These are phyloP conservation scores for Pocota personata DNA, from an alignment of 2,888 invertebrate genomes.

Conservation along the genomic window DNA sequence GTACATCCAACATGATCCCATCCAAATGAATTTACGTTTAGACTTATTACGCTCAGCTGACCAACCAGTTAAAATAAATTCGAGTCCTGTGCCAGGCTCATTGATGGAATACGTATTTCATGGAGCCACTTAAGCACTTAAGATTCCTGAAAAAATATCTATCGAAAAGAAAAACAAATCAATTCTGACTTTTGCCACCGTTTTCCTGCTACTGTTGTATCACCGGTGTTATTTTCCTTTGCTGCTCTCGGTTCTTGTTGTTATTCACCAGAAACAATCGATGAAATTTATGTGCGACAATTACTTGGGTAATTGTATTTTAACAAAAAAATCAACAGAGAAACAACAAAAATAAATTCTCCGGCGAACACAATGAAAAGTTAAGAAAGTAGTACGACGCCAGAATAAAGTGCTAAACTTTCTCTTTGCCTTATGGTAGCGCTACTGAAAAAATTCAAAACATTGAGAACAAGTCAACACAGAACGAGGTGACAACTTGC, in stretches of 20 bases:
- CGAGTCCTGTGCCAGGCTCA: no score
- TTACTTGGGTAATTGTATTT: constrained; percentile 68
- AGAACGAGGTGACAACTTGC: constrained; percentile 70
- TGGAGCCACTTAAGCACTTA: constrained; percentile 27
- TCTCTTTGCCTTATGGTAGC: constrained; percentile 34
- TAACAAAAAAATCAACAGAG: constrained; percentile 49
- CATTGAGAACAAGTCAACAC: constrained; percentile 6
- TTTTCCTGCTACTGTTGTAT: not conserved
- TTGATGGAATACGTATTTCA: not conserved
- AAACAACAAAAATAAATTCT: constrained; percentile 58
- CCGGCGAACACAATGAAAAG: constrained; percentile 55
- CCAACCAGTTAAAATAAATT: no score
- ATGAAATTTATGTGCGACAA: constrained; percentile 61
- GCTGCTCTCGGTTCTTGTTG: constrained; percentile 15
- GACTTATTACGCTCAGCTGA: no score
- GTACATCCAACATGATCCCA: no score
- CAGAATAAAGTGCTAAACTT: constrained; percentile 70
- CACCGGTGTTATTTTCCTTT: not conserved
- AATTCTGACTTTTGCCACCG: not conserved
- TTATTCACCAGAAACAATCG: constrained; percentile 47
- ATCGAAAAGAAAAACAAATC: not conserved
- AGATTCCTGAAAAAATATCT: not conserved
- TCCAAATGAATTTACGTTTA: no score
- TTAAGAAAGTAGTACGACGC: constrained; percentile 69
- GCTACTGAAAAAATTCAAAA: not conserved